phyloP scores from a whole-genome alignment of 2,797 vertebrate genomes.

The Gallinago stenura region DNA sequence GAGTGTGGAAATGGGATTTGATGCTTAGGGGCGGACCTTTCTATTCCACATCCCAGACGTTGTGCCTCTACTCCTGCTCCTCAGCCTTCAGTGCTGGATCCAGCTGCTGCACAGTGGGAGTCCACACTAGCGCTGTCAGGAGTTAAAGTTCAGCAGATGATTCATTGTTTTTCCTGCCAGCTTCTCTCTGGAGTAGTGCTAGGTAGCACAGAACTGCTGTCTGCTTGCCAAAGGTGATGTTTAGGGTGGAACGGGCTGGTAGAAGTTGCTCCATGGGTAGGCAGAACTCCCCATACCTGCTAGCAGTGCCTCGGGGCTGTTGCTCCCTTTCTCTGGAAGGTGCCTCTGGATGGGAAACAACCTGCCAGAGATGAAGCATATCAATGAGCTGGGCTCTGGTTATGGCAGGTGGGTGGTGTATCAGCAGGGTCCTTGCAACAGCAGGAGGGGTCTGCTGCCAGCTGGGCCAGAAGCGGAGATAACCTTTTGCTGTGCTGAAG shows the following conservation, averaged over 20 bases:
- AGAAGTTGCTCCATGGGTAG: not conserved
- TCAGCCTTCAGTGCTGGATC: not conserved
- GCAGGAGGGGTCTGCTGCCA: not conserved
- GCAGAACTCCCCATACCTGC: accelerated
- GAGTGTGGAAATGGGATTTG: not conserved
- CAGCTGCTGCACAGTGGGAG: not conserved
- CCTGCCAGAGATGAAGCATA: not conserved
- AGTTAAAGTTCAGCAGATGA: not conserved
- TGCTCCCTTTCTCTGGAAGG: not conserved
- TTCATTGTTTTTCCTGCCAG: not conserved
- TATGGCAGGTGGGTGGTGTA: not conserved
- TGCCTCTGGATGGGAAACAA: not conserved
- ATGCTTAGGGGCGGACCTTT: not conserved
- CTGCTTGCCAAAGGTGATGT: not conserved
- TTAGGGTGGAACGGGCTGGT: not conserved
- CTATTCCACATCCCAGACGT: not conserved
- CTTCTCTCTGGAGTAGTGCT: not conserved
- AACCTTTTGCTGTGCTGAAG: not conserved
- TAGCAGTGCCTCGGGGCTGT: not conserved
- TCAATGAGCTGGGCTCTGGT: not conserved
- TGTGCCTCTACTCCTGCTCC: not conserved
- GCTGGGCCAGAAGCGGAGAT: not conserved
- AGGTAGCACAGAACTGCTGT: not conserved
- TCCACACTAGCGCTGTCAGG: accelerated
- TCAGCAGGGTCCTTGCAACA: not conserved